Percentiles rank a stretch among this genome's conserved stretches.
phyloP scores from a whole-genome alignment of 2,888 invertebrate species.

The Eupithecia tripunctaria region DNA sequence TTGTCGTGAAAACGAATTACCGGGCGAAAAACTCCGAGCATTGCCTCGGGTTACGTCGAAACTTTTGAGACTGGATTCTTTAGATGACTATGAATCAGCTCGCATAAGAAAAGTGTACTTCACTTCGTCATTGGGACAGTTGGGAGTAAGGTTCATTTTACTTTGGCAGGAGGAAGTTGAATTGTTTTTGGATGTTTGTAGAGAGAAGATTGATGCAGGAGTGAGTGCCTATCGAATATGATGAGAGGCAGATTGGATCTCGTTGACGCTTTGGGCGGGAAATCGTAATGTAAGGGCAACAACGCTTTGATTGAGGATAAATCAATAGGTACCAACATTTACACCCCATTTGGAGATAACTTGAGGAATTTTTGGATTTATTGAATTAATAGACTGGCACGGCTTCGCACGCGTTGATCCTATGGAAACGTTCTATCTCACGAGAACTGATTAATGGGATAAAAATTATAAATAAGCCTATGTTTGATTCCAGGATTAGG shows the following conservation, averaged over 20 bases:
- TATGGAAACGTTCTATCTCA: no score
- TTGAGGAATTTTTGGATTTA: background rate
- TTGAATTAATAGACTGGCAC: background rate
- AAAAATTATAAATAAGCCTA: no score
- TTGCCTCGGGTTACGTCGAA: constrained; percentile 63
- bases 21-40: constrained; percentile 61
- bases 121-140: rapidly evolving
- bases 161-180: constrained; percentile 15
- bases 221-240: constrained; percentile 60
- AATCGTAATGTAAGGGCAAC: constrained; percentile 58
- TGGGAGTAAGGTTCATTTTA: constrained; percentile 42
- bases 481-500: no score
- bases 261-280: constrained; percentile 73
- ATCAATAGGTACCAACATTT: background rate
- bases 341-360: constrained; percentile 5
- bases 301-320: constrained; percentile 43
- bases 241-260: constrained; percentile 73
- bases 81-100: constrained; percentile 43
- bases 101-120: background rate
- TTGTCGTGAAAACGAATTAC: constrained; percentile 65
- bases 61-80: constrained; percentile 72
- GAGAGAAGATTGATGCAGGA: constrained; percentile 69
- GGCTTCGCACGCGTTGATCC: no score
- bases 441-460: no score
- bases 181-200: constrained; percentile 44